These are phyloP conservation scores for Puffinus mauretanicus DNA, from an alignment of 2,113 vertebrate genomes.

Conservation along the genomic window DNA sequence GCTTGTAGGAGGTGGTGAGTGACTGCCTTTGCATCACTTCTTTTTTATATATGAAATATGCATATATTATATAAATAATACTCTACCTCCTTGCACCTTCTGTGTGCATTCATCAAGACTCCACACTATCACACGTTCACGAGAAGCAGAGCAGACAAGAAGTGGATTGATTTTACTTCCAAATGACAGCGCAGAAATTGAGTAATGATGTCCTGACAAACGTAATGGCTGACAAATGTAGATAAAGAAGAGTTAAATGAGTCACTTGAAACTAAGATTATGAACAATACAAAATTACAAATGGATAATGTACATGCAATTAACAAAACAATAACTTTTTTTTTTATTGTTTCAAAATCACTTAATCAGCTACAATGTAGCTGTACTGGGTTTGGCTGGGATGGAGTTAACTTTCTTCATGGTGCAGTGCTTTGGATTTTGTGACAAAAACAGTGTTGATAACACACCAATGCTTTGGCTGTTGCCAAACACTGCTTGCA, in stretches of 20 bases:
- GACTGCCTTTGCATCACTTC: background rate
- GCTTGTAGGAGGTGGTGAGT: background rate
- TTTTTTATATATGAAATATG: background rate
- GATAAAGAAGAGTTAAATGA: background rate
- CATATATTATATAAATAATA: background rate
- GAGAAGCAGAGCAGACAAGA: constrained; percentile 85
- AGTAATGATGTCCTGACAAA: constrained; percentile 80
- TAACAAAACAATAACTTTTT: background rate
- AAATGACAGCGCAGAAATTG: constrained; percentile 81
- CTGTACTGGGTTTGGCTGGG: background rate
- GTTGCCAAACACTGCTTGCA: background rate
- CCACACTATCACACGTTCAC: constrained; percentile 82
- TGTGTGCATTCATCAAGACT: constrained; percentile 75
- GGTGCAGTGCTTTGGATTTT: background rate
- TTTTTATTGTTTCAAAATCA: background rate
- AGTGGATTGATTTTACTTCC: constrained; percentile 67
- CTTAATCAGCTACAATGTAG: background rate
- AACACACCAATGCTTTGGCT: background rate
- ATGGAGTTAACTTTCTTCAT: background rate
- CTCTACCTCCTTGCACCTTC: constrained; percentile 73
- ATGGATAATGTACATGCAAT: background rate
- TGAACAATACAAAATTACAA: background rate
- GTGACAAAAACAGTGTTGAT: background rate
- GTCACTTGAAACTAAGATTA: background rate
- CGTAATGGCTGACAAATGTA: constrained; percentile 66